Percentiles rank a stretch among this genome's conserved stretches.
Conservation (phyloP, 2,888 invertebrate genomes). For the Conomelus anceps region DNA sequence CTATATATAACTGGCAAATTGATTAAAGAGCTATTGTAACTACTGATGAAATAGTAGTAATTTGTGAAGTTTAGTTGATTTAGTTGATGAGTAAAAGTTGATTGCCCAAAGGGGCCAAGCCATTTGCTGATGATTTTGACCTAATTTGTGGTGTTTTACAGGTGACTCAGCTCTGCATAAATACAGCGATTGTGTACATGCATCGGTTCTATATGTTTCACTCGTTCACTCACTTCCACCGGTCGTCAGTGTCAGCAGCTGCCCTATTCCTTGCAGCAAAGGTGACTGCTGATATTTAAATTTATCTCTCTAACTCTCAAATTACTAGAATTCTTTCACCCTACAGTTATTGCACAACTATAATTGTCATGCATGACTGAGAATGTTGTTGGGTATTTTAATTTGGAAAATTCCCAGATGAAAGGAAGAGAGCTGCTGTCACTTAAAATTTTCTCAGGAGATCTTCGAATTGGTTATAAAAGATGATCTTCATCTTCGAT, state of each 20-base stretch:
- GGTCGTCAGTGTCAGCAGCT: slow-evolving; percentile 89
- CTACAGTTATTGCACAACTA: background rate
- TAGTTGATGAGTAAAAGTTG: too few relatives aligned
- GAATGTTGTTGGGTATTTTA: background rate
- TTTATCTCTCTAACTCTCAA: background rate
- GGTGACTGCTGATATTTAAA: slow-evolving; percentile 32
- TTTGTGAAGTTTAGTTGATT: too few relatives aligned
- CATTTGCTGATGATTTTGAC: too few relatives aligned
- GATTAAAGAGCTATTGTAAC: too few relatives aligned
- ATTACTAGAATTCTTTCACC: background rate
- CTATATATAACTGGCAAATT: too few relatives aligned
- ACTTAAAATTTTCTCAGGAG: background rate
- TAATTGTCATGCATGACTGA: background rate
- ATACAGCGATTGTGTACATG: slow-evolving; percentile 98
- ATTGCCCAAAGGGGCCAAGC: too few relatives aligned
- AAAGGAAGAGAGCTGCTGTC: background rate
- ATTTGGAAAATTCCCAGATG: background rate
- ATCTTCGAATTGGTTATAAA: background rate
- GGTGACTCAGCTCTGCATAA: slow-evolving; percentile 92
- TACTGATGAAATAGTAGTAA: too few relatives aligned
- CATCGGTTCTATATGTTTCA: slow-evolving; percentile 99
- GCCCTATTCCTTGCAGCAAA: slow-evolving; percentile 95
- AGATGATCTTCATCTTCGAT: background rate
- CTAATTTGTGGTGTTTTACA: background rate
- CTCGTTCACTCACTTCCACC: slow-evolving; percentile 90